Evolutionary conservation across 1,140 invertebrate species (phyloP).

Genomic region (Venturia canescens): DNA sequence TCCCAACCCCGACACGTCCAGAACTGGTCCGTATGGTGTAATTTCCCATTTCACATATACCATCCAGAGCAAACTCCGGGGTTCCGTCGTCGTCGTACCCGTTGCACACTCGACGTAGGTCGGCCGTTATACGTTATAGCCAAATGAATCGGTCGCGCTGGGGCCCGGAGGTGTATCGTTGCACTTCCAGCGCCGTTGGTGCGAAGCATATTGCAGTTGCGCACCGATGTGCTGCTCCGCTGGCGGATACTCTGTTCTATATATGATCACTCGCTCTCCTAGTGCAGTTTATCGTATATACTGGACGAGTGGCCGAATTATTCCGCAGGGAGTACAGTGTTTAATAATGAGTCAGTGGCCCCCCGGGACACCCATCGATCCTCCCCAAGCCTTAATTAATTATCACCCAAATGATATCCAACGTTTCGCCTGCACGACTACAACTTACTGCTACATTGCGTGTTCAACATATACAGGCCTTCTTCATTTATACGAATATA

Average conservation of each 20-base stretch:
- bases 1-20: constrained; percentile 11
- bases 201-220: constrained; percentile 25
- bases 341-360: constrained; percentile 68
- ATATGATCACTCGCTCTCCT: constrained; percentile 35
- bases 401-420: constrained; percentile 60
- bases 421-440: constrained; percentile 34
- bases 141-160: constrained; percentile 38
- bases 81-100: not conserved
- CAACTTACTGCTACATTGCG: not conserved
- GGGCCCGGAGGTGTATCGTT: constrained; percentile 20
- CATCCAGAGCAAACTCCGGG: not conserved
- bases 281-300: constrained; percentile 22
- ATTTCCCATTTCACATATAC: constrained; percentile 1
- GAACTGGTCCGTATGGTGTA: constrained; percentile 20
- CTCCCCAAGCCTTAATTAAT: constrained; percentile 65
- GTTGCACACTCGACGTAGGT: not conserved
- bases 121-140: constrained; percentile 21
- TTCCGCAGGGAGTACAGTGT: constrained; percentile 59
- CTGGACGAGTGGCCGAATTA: constrained; percentile 57
- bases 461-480: not conserved
- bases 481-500: not conserved
- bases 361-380: constrained; percentile 64
- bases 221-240: constrained; percentile 2
- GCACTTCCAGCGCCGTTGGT: constrained; percentile 32
- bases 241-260: constrained; percentile 29